Evolutionary conservation across 2,113 vertebrate species (phyloP).

Genomic region (Eidolon helvum): DNA sequence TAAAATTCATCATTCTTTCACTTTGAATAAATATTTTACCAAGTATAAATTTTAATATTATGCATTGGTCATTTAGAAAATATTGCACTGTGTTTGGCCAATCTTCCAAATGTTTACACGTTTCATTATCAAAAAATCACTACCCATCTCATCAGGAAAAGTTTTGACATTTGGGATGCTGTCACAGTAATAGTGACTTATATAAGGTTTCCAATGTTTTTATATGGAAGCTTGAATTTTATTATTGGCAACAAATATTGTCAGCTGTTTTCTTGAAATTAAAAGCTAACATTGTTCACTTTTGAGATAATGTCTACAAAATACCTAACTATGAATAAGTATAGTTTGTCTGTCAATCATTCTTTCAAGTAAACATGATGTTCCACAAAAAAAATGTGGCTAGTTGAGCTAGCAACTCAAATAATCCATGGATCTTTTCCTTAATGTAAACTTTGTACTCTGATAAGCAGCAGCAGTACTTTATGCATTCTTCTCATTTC

Average conservation of each 20-base stretch:
- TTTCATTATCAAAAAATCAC: conserved; percentile 32
- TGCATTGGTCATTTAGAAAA: background rate
- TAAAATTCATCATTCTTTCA: background rate
- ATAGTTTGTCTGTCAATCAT: background rate
- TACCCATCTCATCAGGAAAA: background rate
- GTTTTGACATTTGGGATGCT: background rate
- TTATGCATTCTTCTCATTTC: background rate
- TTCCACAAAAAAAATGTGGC: background rate
- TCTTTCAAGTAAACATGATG: background rate
- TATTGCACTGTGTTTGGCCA: background rate
- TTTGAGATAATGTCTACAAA: conserved; percentile 26
- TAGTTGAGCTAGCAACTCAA: conserved; percentile 28
- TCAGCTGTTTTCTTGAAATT: background rate
- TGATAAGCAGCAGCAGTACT: background rate
- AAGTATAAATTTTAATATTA: background rate
- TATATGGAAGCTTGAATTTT: background rate
- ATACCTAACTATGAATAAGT: background rate
- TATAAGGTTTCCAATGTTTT: background rate
- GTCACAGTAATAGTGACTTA: background rate
- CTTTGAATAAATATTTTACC: background rate
- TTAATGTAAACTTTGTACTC: background rate
- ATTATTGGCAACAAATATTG: conserved; percentile 5
- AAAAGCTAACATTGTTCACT: background rate
- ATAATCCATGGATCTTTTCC: background rate
- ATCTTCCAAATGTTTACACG: conserved; percentile 16